Evolutionary conservation across 2,888 invertebrate species (phyloP).

Genomic region (Ophion ventricosus): DNA sequence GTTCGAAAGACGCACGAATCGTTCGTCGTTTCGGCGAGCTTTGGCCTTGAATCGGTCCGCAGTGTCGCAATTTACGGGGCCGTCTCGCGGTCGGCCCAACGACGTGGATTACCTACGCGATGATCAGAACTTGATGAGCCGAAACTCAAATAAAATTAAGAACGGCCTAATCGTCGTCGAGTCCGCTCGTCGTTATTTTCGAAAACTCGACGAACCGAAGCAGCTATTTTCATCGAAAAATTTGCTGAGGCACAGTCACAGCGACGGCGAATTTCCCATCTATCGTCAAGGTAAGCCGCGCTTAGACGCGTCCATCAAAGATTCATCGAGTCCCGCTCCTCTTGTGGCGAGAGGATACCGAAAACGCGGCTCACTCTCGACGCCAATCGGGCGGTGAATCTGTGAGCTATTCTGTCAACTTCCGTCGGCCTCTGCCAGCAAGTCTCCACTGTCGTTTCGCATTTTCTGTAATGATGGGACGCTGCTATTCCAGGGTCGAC

Average conservation of each 20-base stretch:
- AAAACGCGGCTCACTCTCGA: slow-evolving; percentile 46
- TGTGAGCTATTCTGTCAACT: slow-evolving; percentile 67
- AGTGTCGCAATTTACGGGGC: background rate
- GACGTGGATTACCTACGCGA: background rate
- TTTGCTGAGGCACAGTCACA: slow-evolving; percentile 92
- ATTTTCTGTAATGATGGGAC: slow-evolving; percentile 71
- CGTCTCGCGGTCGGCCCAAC: background rate
- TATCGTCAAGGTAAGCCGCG: slow-evolving; percentile 88
- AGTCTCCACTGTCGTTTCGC: slow-evolving; percentile 69
- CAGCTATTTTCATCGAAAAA: slow-evolving; percentile 73
- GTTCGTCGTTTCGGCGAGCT: background rate
- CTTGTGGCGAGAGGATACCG: slow-evolving; percentile 23
- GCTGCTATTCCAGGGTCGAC: slow-evolving; percentile 69
- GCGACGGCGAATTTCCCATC: slow-evolving; percentile 93
- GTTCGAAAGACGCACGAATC: background rate
- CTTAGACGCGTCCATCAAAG: background rate
- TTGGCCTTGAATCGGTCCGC: background rate
- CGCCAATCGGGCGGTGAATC: slow-evolving; percentile 64
- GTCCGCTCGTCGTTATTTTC: background rate
- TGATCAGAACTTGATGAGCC: background rate
- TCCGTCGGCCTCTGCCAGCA: slow-evolving; percentile 68
- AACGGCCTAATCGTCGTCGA: background rate
- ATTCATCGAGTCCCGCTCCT: background rate
- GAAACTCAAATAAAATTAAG: background rate
- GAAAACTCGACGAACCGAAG: slow-evolving; percentile 68